Evolutionary conservation across 1,140 invertebrate species (phyloP).

Genomic region (Trypoxylus dichotomus): DNA sequence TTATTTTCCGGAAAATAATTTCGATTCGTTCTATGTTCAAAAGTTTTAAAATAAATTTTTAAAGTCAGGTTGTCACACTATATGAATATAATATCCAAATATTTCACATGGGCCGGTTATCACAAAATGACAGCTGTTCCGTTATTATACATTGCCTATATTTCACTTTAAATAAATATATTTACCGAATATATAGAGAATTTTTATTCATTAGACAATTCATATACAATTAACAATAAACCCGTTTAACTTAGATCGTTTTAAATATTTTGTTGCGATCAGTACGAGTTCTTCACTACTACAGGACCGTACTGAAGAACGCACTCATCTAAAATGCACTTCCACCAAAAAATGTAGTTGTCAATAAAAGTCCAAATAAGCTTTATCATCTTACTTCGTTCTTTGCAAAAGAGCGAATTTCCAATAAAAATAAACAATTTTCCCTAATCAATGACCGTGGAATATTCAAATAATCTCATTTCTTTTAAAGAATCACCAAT

Average conservation of each 20-base stretch:
- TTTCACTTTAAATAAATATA: slow-evolving; percentile 3
- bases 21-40: neutral
- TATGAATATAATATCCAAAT: neutral
- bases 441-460: neutral
- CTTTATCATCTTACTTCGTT: neutral
- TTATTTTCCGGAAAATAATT: slow-evolving; percentile 8
- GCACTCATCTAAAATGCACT: slow-evolving; percentile 10
- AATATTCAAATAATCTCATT: neutral
- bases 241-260: slow-evolving; percentile 11
- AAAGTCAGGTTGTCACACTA: slow-evolving; percentile 20
- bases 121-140: slow-evolving; percentile 31
- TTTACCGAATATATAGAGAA: neutral
- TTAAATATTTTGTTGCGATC: neutral
- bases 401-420: neutral
- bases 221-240: slow-evolving; percentile 1
- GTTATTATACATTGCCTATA: slow-evolving; percentile 28
- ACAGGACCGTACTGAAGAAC: slow-evolving; percentile 11
- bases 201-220: neutral
- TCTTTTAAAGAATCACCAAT: neutral
- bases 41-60: slow-evolving; percentile 13
- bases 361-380: slow-evolving; percentile 3
- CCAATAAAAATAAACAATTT: neutral
- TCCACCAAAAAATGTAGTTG: neutral
- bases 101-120: slow-evolving; percentile 27
- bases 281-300: neutral